Conservation (phyloP, 2,888 invertebrate species). For the Cerceris rybyensis region DNA sequence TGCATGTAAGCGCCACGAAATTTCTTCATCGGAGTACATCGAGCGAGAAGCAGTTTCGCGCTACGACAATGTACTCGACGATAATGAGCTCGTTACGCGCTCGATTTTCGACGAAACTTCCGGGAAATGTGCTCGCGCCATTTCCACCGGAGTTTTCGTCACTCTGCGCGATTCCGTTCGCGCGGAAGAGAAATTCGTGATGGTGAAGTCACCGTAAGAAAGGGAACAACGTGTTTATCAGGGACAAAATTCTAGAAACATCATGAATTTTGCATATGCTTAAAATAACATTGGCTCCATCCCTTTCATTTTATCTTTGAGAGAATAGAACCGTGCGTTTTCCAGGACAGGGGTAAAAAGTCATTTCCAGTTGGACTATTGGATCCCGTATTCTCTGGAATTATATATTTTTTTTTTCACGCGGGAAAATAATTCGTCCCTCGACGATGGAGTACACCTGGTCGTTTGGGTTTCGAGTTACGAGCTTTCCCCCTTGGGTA, state of each 20-base stretch:
- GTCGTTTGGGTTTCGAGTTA: constrained; percentile 14
- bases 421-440: constrained; percentile 62
- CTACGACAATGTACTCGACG: constrained; percentile 10
- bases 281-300: background rate
- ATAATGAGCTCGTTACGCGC: constrained; percentile 10
- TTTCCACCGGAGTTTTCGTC: too few species aligned
- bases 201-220: too few species aligned
- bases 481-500: constrained; percentile 45
- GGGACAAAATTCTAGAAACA: background rate
- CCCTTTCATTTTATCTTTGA: background rate
- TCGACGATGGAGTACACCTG: constrained; percentile 22
- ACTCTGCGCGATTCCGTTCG: too few species aligned
- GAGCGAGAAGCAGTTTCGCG: constrained; percentile 17
- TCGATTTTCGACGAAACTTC: background rate
- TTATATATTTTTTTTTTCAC: constrained; percentile 42
- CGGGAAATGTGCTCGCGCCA: background rate
- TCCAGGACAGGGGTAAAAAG: constrained; percentile 8
- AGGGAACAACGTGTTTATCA: too few species aligned
- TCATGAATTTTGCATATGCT: background rate
- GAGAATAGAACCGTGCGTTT: background rate
- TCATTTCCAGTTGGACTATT: constrained; percentile 9
- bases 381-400: constrained; percentile 30
- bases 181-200: too few species aligned
- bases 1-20: constrained; percentile 30
- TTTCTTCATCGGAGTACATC: constrained; percentile 26